Conservation (phyloP, 1,140 invertebrate species). For the Aricia agestis region DNA sequence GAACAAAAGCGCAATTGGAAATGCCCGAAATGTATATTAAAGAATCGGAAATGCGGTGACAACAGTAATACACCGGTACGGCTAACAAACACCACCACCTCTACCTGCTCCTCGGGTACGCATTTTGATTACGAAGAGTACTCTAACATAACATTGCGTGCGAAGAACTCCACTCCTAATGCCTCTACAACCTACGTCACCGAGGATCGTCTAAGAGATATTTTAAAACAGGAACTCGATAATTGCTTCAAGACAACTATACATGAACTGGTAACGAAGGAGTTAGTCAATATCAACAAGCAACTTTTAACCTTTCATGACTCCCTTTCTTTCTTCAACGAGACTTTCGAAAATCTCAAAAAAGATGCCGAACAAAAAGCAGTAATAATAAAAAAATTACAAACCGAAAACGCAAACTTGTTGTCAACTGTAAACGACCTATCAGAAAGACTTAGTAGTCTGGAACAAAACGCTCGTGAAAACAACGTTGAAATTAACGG, state of each 20-base stretch:
- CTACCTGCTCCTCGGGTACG: too few relatives aligned
- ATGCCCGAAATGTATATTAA: neutral
- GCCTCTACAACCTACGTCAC: neutral
- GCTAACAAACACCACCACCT: neutral
- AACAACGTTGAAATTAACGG: constrained; percentile 4
- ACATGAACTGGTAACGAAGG: neutral
- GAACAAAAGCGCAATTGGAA: neutral
- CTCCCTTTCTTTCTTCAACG: neutral
- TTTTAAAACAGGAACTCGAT: neutral
- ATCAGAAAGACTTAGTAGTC: neutral
- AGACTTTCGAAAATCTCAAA: neutral
- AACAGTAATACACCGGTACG: neutral
- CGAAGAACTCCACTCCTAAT: neutral
- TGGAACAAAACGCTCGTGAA: constrained; percentile 1
- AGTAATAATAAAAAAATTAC: neutral
- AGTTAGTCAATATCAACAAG: neutral
- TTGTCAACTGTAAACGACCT: neutral
- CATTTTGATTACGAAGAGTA: neutral
- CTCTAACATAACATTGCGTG: neutral
- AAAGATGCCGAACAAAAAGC: constrained; percentile 1
- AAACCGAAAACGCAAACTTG: neutral
- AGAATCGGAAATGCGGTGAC: neutral
- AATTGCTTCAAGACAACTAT: neutral
- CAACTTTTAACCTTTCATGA: neutral
- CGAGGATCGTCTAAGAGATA: constrained; percentile 5